Base-by-base conservation (phyloP, 2,113 vertebrate genomes). In the Mustela lutreola region DNA sequence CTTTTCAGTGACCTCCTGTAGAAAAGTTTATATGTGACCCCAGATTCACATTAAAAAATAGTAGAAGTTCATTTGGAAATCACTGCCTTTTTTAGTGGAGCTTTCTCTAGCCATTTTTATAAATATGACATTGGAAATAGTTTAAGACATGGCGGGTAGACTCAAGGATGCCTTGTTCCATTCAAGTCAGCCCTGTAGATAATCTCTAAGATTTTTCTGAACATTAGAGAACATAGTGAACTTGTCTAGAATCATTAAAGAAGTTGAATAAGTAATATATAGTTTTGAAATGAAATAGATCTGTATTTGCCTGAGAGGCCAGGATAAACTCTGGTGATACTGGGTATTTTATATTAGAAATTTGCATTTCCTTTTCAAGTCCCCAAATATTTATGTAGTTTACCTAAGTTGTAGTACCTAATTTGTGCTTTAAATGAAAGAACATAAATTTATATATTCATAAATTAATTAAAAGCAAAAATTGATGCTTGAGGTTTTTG, bases 391-490 rank as follows among this genome's bases (percentile, higher is more conserved):
- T 81, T 82, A 83, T 84, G 88, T 75, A 53, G 31, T 91, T 88
- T 67, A 53, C 33, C 53, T 71, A 91, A 85, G 2, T 84, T 50
- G 26, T n/a, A 65, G 19, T 39, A 39, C 53, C 45, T 91, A 95
- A 71, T 73, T 70, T 88, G 31, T 97, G 26, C 26, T 89, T 89
- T 75, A 83, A 65, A 75, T 10, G 62, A 84, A 89, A 63, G 24
- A 10, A 84, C 36, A 26, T 33, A 48, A 83, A 56, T 60, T 70
- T 19, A 7, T 50, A 21, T 24, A 26, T 39, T 67, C 48, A 45
- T 76, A 83, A 60, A 63, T 92, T 92, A 71, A 36, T 42, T 24
- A 60, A 83, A 56, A 45, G 58, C 36, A 45, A 70, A 71, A 78
- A 83, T 73, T 93, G 26, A 56, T 85, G n/a, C 45, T 96, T 97